Conservation (phyloP, 2,888 invertebrate genomes). For the Acrobasis repandana region DNA sequence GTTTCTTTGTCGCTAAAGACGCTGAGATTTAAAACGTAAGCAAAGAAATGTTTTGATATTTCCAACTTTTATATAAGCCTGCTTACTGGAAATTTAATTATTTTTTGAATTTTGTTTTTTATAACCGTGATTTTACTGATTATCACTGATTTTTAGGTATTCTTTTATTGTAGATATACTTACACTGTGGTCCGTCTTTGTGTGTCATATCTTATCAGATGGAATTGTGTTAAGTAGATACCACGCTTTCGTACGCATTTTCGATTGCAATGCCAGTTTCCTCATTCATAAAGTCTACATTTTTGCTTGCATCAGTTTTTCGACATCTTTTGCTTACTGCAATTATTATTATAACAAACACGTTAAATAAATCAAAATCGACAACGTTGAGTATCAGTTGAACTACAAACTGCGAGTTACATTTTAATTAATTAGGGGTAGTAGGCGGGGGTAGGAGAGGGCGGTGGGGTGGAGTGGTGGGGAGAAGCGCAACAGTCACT, state of each 20-base stretch:
- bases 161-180: too few species aligned
- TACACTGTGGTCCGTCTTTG: too few species aligned
- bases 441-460: constrained; percentile 31
- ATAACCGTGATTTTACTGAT: background rate
- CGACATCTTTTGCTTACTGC: background rate
- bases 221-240: too few species aligned
- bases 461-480: constrained; percentile 22
- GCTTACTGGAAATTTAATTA: background rate
- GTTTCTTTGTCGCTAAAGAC: constrained; percentile 30
- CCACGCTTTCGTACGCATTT: too few species aligned
- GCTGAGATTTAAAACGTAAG: constrained; percentile 24
- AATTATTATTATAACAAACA: too few species aligned
- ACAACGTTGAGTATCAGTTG: constrained; percentile 52
- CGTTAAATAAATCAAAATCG: constrained; percentile 56
- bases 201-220: too few species aligned
- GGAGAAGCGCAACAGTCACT: constrained; percentile 61
- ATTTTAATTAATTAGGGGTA: constrained; percentile 78
- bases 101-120: background rate
- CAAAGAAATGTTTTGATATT: constrained; percentile 15
- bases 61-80: background rate
- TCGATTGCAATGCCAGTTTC: too few species aligned
- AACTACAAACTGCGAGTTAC: constrained; percentile 67
- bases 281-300: too few species aligned
- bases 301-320: too few species aligned
- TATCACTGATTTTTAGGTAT: too few species aligned